Percentiles rank a stretch among this genome's conserved stretches.
phyloP scores from a whole-genome alignment of 2,113 vertebrate genomes.

The Tyto alba region DNA sequence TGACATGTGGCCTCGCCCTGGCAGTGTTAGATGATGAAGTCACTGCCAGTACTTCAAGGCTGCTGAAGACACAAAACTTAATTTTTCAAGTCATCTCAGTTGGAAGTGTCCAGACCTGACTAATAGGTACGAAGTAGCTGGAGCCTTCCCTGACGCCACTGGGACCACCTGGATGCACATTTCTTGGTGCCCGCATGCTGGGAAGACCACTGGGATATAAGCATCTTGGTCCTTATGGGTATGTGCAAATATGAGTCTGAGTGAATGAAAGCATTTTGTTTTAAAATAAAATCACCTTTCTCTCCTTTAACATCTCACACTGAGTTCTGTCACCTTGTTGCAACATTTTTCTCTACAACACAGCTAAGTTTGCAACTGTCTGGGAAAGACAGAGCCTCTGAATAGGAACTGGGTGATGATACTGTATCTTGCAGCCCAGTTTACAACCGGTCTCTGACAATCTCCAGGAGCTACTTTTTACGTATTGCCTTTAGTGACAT shows the following conservation, averaged over 20 bases:
- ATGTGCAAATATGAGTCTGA: background rate
- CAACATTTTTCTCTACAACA: background rate
- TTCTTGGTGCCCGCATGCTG: background rate
- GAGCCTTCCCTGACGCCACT: background rate
- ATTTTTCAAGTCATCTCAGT: background rate
- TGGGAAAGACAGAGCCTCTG: background rate
- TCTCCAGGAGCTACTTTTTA: background rate
- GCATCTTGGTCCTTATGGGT: background rate
- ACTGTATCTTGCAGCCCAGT: background rate
- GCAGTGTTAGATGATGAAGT: background rate
- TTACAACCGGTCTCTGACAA: background rate
- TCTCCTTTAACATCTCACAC: background rate
- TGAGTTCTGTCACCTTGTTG: background rate
- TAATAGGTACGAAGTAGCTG: background rate
- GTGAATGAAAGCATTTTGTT: background rate
- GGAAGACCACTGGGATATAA: background rate
- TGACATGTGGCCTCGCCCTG: background rate
- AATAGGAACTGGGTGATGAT: background rate
- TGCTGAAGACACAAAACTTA: background rate
- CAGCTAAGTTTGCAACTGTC: background rate
- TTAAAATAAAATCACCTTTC: background rate
- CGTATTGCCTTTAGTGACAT: background rate
- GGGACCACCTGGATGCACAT: background rate
- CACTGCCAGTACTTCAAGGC: background rate
- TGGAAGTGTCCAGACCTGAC: background rate